These are phyloP conservation scores for Nemotelus pantherinus DNA, from an alignment of 2,888 invertebrate species.

Conservation along the genomic window DNA sequence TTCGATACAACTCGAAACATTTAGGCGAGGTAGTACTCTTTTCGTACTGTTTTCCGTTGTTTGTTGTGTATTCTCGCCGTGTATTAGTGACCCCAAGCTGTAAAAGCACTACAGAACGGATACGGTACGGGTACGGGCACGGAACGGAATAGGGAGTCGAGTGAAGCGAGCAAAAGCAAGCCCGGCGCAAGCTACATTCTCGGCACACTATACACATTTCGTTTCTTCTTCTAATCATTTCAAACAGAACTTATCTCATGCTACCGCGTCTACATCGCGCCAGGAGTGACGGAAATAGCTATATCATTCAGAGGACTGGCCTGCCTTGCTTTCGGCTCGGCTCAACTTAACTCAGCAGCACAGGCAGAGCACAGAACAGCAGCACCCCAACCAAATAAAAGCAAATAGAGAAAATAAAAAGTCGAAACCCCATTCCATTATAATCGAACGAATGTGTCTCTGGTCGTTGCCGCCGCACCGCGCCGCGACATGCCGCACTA, in stretches of 20 bases:
- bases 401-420: slow-evolving; percentile 33
- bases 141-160: slow-evolving; percentile 12
- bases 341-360: neutral
- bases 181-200: slow-evolving; percentile 36
- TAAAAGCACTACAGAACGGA: neutral
- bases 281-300: slow-evolving; percentile 29
- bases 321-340: too few relatives aligned
- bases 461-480: slow-evolving; percentile 13
- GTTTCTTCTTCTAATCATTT: slow-evolving; percentile 41
- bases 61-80: neutral
- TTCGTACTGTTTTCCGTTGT: slow-evolving; percentile 25
- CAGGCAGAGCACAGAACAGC: neutral
- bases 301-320: neutral
- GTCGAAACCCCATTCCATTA: slow-evolving; percentile 32
- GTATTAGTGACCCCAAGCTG: slow-evolving; percentile 40
- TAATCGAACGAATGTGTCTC: slow-evolving; percentile 34
- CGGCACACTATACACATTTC: slow-evolving; percentile 29
- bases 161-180: neutral
- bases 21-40: slow-evolving; percentile 23
- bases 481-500: neutral
- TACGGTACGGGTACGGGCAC: neutral
- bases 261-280: neutral
- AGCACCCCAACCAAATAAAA: slow-evolving; percentile 32
- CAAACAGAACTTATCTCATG: slow-evolving; percentile 38
- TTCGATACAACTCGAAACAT: slow-evolving; percentile 28